Evolutionary conservation across 2,797 vertebrate genomes (phyloP).

Genomic region (Acridotheres tristis): DNA sequence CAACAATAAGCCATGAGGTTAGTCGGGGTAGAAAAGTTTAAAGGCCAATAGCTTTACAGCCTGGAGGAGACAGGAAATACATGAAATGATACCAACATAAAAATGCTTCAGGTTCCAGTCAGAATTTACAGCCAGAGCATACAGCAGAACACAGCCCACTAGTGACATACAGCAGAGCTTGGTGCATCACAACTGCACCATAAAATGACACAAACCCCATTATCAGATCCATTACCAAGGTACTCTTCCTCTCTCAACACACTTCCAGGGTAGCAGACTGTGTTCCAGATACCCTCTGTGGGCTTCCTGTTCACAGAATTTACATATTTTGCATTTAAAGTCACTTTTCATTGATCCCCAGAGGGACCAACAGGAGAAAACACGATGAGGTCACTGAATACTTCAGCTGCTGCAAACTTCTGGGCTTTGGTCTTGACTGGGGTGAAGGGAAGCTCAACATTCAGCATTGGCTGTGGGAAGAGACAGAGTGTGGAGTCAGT

Average conservation of each 20-base stretch:
- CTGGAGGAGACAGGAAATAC: not conserved
- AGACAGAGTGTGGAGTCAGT: not conserved
- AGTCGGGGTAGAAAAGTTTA: not conserved
- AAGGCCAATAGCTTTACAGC: not conserved
- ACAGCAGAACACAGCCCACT: not conserved
- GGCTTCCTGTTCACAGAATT: not conserved
- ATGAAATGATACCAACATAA: not conserved
- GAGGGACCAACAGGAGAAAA: constrained; percentile 60
- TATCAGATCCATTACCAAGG: not conserved
- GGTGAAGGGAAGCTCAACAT: constrained; percentile 39
- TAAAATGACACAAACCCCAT: not conserved
- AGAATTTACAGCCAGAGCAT: not conserved
- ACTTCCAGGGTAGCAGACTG: not conserved
- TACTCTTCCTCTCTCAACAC: not conserved
- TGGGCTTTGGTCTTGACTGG: constrained; percentile 18
- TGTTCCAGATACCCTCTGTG: not conserved
- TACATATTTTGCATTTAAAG: not conserved
- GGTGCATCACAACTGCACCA: not conserved
- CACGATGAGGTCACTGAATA: constrained; percentile 37
- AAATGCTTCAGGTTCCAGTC: not conserved
- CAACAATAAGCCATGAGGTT: not conserved
- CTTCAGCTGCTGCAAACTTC: constrained; percentile 12
- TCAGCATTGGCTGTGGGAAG: not conserved
- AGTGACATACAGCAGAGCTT: not conserved
- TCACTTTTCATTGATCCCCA: constrained; percentile 18